These are phyloP conservation scores for Tiliacea citrago DNA, from an alignment of 2,888 invertebrate genomes.

Conservation along the genomic window DNA sequence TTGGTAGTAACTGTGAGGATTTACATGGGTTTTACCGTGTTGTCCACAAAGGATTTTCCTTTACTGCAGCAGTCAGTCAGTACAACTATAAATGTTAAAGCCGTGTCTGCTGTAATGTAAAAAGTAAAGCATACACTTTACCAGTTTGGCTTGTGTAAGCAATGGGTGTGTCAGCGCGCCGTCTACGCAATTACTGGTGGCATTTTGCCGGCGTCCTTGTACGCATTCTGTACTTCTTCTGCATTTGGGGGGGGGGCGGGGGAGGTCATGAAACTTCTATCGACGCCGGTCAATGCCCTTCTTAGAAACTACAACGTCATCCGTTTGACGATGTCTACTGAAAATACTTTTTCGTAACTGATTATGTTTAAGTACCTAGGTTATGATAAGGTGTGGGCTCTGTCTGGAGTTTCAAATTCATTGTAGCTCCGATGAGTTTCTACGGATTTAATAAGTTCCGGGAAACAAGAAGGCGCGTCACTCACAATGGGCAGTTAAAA, in stretches of 20 bases:
- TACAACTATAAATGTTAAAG: not conserved
- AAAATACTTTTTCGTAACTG: slow-evolving; percentile 9
- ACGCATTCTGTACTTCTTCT: slow-evolving; percentile 59
- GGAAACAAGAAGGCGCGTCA: not conserved
- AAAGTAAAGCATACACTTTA: not conserved
- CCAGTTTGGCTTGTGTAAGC: slow-evolving; percentile 43
- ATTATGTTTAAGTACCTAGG: not conserved
- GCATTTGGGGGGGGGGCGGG: slow-evolving; percentile 15
- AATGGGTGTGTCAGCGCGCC: slow-evolving; percentile 62
- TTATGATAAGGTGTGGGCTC: not conserved
- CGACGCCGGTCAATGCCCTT: slow-evolving; percentile 56
- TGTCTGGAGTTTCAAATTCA: not conserved
- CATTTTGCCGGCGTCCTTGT: slow-evolving; percentile 64
- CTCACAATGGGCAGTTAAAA: slow-evolving; percentile 6
- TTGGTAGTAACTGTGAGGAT: slow-evolving; percentile 3
- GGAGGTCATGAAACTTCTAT: slow-evolving; percentile 51
- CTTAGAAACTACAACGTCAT: slow-evolving; percentile 30
- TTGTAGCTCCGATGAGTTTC: not conserved
- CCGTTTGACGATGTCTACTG: slow-evolving; percentile 12
- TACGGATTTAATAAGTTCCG: not conserved
- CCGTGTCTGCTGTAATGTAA: not conserved
- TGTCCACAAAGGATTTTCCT: slow-evolving; percentile 2
- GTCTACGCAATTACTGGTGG: slow-evolving; percentile 58
- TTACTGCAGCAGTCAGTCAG: not conserved
- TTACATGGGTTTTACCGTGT: slow-evolving; percentile 4